These are phyloP conservation scores for Pteronura brasiliensis DNA, from an alignment of 2,113 vertebrate species.

Conservation along the genomic window DNA sequence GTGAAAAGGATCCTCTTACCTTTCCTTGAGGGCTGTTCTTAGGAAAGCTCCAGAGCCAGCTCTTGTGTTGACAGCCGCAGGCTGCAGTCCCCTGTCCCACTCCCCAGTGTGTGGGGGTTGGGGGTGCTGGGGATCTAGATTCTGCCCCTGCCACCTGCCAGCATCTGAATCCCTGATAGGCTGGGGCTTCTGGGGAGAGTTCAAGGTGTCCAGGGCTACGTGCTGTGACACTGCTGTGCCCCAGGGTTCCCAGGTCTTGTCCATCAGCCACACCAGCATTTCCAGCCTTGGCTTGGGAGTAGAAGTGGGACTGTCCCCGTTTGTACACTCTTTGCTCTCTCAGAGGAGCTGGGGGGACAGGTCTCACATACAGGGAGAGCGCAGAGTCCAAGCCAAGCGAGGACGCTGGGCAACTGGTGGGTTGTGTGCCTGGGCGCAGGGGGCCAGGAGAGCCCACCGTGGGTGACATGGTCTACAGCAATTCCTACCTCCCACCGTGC, in stretches of 20 bases:
- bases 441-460: neutral
- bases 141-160: neutral
- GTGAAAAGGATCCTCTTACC: neutral
- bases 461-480: neutral
- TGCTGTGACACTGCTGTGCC: no score
- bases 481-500: fast-evolving
- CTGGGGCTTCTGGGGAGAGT: neutral
- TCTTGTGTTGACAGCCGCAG: neutral
- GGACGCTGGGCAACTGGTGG: neutral
- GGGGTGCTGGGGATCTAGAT: neutral
- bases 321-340: fast-evolving
- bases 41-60: neutral
- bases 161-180: neutral
- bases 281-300: neutral
- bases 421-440: neutral
- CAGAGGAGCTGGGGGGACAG: neutral
- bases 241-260: neutral
- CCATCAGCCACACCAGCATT: fast-evolving
- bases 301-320: fast-evolving
- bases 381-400: neutral
- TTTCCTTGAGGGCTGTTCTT: neutral
- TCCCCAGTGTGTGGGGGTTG: fast-evolving
- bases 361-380: fast-evolving
- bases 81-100: neutral
- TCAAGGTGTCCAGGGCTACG: no score